These are phyloP conservation scores for Itoplectis maculator DNA, from an alignment of 2,888 invertebrate genomes.

Conservation along the genomic window DNA sequence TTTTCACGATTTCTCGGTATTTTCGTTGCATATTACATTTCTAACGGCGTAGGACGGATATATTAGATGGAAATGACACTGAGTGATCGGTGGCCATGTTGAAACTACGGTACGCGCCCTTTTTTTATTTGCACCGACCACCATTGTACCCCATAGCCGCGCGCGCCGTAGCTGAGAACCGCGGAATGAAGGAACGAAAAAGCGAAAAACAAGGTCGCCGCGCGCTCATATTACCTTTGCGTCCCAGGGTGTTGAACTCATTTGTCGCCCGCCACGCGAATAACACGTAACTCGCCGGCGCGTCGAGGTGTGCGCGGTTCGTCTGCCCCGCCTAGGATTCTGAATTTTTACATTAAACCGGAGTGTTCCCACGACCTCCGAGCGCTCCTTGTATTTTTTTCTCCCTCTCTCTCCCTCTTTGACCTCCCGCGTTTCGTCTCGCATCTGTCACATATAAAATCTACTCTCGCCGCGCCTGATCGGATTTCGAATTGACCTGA, in stretches of 20 bases:
- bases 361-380: conserved; percentile 27
- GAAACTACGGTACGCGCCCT: background rate
- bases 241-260: conserved; percentile 72
- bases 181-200: conserved; percentile 67
- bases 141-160: too few relatives aligned
- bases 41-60: background rate
- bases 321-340: conserved; percentile 24
- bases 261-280: conserved; percentile 76
- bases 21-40: background rate
- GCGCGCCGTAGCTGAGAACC: background rate
- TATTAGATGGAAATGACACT: background rate
- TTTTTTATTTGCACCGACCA: too few relatives aligned
- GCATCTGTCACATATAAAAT: conserved; percentile 12
- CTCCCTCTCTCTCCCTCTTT: background rate
- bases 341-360: conserved; percentile 71
- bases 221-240: conserved; percentile 76
- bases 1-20: background rate
- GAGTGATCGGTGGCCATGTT: background rate
- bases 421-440: too few relatives aligned
- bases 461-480: conserved; percentile 72
- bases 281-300: conserved; percentile 72
- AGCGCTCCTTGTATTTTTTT: conserved; percentile 6
- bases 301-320: conserved; percentile 48
- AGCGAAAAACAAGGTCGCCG: conserved; percentile 23
- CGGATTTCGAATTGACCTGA: conserved; percentile 78